Conservation (phyloP, 2,888 invertebrate species). For the Augochlorella aurata region DNA sequence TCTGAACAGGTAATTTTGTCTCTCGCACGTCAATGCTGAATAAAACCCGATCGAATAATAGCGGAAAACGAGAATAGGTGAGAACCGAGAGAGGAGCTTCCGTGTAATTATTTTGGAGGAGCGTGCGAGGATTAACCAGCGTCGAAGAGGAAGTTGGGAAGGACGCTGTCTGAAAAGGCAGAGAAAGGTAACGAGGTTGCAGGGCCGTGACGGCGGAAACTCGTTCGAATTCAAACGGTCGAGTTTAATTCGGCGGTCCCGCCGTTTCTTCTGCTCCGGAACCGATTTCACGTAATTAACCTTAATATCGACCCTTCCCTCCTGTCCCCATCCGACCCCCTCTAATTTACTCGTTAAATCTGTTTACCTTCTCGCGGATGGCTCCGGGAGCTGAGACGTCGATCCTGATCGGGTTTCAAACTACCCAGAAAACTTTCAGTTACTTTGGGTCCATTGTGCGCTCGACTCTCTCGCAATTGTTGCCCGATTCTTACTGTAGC, state of each 20-base stretch:
- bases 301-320: background rate
- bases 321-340: background rate
- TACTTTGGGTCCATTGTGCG: constrained; percentile 5
- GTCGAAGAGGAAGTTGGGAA: background rate
- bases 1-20: no score
- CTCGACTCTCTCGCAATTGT: background rate
- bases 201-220: background rate
- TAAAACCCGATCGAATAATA: no score
- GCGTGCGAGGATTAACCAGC: background rate
- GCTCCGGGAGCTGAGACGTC: background rate
- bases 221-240: background rate
- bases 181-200: constrained; percentile 4
- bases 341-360: background rate
- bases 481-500: constrained; percentile 3
- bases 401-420: constrained; percentile 14
- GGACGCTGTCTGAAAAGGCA: background rate
- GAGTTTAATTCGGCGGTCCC: background rate
- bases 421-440: background rate
- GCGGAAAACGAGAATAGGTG: background rate
- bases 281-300: constrained; percentile 7
- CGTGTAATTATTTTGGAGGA: background rate
- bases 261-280: background rate
- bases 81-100: background rate
- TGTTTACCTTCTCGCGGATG: constrained; percentile 17
- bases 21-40: no score